These are phyloP conservation scores for Panzeria rudis DNA, from an alignment of 2,888 invertebrate genomes.

Conservation along the genomic window DNA sequence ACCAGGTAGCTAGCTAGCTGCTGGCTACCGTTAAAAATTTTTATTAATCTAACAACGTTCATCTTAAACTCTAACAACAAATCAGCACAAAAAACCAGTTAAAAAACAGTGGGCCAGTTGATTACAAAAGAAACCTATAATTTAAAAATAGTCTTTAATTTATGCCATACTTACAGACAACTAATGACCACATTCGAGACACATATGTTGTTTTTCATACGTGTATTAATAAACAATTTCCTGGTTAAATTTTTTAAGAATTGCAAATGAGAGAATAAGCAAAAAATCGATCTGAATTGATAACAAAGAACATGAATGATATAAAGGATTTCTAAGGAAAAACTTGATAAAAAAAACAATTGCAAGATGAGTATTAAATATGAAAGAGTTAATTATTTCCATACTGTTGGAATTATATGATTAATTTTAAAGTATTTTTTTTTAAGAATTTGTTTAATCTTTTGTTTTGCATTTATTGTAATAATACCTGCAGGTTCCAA, in stretches of 20 bases:
- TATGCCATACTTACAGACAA: background rate
- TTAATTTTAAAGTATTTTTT: conserved; percentile 46
- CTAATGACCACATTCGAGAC: conserved; percentile 5
- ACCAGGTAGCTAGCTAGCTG: background rate
- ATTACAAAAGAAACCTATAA: conserved; percentile 34
- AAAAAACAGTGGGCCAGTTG: conserved; percentile 25
- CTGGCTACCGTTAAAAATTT: conserved; percentile 28
- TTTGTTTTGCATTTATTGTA: conserved; percentile 24
- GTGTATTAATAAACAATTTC: conserved; percentile 51
- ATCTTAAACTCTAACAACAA: conserved; percentile 39
- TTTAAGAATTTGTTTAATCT: background rate
- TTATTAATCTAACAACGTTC: conserved; percentile 43
- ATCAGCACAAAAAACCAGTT: background rate
- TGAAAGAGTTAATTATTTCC: background rate
- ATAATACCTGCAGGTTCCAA: conserved; percentile 63
- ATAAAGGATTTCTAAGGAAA: conserved; percentile 64
- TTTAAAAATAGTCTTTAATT: conserved; percentile 23
- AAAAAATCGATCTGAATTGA: conserved; percentile 15
- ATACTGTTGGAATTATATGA: conserved; percentile 31
- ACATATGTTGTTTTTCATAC: conserved; percentile 27
- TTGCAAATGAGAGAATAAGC: background rate
- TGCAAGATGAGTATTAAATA: conserved; percentile 15
- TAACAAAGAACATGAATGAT: conserved; percentile 46
- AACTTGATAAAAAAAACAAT: conserved; percentile 23
- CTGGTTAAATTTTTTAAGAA: conserved; percentile 44